Evolutionary conservation across 2,888 invertebrate species (phyloP).

Genomic region (Hemicrepidius hirtus): DNA sequence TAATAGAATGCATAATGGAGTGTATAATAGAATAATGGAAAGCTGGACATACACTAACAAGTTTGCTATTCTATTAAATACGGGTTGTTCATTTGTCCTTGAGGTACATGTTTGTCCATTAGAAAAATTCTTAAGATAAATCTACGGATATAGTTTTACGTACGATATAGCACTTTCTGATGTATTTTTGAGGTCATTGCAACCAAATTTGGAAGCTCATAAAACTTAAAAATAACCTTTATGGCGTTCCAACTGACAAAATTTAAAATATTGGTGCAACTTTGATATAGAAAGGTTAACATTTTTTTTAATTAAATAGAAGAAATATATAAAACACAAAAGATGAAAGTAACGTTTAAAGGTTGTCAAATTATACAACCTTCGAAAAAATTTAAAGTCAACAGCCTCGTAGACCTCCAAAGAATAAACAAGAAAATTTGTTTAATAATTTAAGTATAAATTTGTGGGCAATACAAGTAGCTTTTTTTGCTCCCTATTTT

Average conservation of each 20-base stretch:
- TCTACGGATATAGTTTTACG: neutral
- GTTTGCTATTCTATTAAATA: conserved; percentile 21
- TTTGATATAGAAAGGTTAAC: neutral
- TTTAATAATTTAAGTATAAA: neutral
- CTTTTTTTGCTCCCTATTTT: neutral
- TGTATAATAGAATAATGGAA: conserved; percentile 39
- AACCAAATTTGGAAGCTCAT: neutral
- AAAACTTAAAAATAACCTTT: conserved; percentile 2
- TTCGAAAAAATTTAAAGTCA: neutral
- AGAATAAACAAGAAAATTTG: neutral
- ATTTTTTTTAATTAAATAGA: too few species aligned
- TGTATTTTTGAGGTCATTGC: neutral
- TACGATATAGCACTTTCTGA: neutral
- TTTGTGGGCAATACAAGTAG: neutral
- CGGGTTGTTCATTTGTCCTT: conserved; percentile 21
- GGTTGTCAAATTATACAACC: neutral
- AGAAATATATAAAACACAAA: too few species aligned
- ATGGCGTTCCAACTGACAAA: neutral
- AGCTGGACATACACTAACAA: conserved; percentile 31
- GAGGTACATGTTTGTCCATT: neutral
- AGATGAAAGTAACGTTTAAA: neutral
- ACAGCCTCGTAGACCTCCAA: neutral
- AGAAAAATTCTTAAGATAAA: neutral
- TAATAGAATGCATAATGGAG: conserved; percentile 53
- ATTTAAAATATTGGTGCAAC: neutral